Conservation (phyloP, 2,888 invertebrate species). For the Troglohyphantes excavatus region DNA sequence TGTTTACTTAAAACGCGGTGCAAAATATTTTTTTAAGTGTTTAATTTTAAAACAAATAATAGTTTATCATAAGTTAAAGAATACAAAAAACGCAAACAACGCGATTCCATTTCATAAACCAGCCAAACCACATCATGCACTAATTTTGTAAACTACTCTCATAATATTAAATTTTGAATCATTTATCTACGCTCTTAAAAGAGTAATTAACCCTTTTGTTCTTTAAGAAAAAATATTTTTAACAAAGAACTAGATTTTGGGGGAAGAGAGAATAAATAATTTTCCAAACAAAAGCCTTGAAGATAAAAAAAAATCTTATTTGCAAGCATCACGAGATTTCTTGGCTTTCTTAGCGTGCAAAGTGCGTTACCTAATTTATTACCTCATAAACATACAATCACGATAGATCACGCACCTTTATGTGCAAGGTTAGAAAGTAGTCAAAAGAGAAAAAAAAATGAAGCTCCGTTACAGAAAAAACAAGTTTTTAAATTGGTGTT, state of each 20-base stretch:
- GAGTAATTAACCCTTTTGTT: conserved; percentile 56
- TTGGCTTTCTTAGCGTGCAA: conserved; percentile 35
- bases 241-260: conserved; percentile 17
- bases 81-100: no score
- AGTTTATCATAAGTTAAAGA: no score
- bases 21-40: no score
- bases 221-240: neutral
- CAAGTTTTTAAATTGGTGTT: neutral
- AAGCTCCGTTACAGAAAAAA: neutral
- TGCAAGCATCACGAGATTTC: conserved; percentile 8
- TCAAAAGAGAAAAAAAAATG: neutral
- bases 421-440: conserved; percentile 10
- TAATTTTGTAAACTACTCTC: neutral
- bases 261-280: conserved; percentile 17
- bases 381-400: conserved; percentile 69
- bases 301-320: conserved; percentile 19
- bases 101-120: no score
- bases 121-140: neutral
- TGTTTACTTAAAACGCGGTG: no score
- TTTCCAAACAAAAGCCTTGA: conserved; percentile 11
- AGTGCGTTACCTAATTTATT: conserved; percentile 51
- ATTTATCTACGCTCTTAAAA: conserved; percentile 32
- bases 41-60: no score
- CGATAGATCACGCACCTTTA: conserved; percentile 50
- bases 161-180: neutral